Base-by-base conservation (phyloP, 2,888 invertebrate species). In the Lasius platythorax region DNA sequence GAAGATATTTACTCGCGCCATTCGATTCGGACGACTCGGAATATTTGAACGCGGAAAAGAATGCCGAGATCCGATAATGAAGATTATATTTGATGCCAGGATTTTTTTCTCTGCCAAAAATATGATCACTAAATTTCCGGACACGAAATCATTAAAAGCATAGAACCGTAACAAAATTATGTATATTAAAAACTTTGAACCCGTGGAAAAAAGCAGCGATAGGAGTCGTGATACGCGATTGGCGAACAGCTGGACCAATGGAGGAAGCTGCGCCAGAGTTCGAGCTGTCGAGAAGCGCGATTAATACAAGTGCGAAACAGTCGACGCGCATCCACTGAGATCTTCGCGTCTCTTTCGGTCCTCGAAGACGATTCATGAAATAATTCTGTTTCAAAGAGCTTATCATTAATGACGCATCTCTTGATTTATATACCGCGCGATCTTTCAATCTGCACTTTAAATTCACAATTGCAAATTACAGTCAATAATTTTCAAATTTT, bases 291-390 rank as follows among this genome's bases (percentile, higher is more conserved):
- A 46, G 15, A 46, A 46, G 4, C 61, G 63, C 64, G 72, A 70
- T 50, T 18, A 4, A 78, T 58, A 75, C 75, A 63, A 74, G 37
- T 63, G 33, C 50, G 56, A 84, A 75, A 75, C 91, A 91, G 91
- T 91, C 84, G 83, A 75, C 87, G 88, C 91, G 91, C 86, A 87
- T 78, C 84, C 86, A 72, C 78, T 78, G 74, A 84, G 82, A 87
- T 86, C 91, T 75, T 85, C 85, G 78, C 78, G 84, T 61, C 72
- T 83, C 46, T 43, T 82, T 72, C 64, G 6, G 40, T 37, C 84
- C 23, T 15, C 5, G 15, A 46, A 68, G 53, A 61, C 6, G 18
- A 33, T 18, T 70, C 15, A 56, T 58, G 46, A 30, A 11, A 70
- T 2, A n/a, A 37, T 15, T 8, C 0, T 63, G 30, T 43, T 43